Evolutionary conservation across 2,888 invertebrate species (phyloP).

Genomic region (Podabrus alpinus): DNA sequence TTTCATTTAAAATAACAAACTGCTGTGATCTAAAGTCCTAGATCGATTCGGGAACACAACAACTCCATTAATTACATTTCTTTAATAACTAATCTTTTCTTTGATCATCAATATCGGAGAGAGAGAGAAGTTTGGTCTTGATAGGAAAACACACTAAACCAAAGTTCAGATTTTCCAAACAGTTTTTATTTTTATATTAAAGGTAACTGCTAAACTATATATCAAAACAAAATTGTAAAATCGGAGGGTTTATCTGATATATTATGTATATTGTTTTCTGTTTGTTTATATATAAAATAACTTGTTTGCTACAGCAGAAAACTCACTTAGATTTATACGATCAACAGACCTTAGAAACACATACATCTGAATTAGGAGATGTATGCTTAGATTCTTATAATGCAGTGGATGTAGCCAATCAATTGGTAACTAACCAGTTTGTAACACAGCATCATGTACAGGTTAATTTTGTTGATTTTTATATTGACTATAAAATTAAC

Average conservation of each 20-base stretch:
- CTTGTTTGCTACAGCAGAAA: conserved; percentile 46
- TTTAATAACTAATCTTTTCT: too few relatives aligned
- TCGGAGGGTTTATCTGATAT: background rate
- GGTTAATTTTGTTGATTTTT: conserved; percentile 29
- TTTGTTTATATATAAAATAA: conserved; percentile 2
- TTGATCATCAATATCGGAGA: too few relatives aligned
- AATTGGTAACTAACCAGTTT: conserved; percentile 53
- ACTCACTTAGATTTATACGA: conserved; percentile 49
- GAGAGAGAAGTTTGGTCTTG: too few relatives aligned
- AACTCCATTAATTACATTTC: too few relatives aligned
- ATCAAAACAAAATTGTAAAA: background rate
- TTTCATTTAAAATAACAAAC: too few relatives aligned
- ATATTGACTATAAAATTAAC: background rate
- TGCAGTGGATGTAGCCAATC: conserved; percentile 57
- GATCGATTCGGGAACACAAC: too few relatives aligned
- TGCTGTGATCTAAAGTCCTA: too few relatives aligned
- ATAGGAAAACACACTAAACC: too few relatives aligned
- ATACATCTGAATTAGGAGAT: conserved; percentile 46
- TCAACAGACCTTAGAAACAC: conserved; percentile 42
- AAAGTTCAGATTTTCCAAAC: too few relatives aligned
- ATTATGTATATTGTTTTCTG: background rate
- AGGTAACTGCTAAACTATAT: too few relatives aligned
- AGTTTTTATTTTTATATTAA: too few relatives aligned
- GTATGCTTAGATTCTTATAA: conserved; percentile 58
- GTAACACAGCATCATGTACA: conserved; percentile 47